Conservation (phyloP, 2,888 invertebrate genomes). For the Coecobrya sp. region DNA sequence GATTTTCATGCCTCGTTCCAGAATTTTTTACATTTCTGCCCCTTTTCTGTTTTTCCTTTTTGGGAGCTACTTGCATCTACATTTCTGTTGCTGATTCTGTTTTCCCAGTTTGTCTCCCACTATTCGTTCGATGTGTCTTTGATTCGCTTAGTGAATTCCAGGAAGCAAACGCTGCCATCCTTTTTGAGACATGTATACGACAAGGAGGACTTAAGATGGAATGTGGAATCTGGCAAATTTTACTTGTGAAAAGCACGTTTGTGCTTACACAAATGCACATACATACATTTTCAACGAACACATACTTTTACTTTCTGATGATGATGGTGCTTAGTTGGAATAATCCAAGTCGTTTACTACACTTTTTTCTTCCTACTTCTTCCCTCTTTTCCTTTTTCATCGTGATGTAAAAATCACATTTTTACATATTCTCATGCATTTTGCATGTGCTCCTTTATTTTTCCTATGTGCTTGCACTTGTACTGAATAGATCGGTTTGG, state of each 20-base stretch:
- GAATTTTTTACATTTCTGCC: conserved; percentile 49
- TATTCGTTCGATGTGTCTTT: conserved; percentile 13
- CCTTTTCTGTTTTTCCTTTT: conserved; percentile 62
- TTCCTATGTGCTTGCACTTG: conserved; percentile 11
- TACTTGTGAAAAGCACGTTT: background rate
- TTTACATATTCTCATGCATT: conserved; percentile 74
- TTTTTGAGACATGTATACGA: conserved; percentile 57
- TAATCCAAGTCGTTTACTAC: conserved; percentile 65
- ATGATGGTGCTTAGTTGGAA: conserved; percentile 52
- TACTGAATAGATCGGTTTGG: conserved; percentile 16
- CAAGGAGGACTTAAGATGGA: conserved; percentile 43
- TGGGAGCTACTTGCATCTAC: background rate
- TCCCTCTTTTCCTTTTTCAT: conserved; percentile 51
- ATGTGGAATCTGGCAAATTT: conserved; percentile 54
- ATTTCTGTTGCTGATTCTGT: conserved; percentile 1
- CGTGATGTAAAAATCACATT: conserved; percentile 64
- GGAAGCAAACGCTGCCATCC: conserved; percentile 40
- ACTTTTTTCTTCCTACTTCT: background rate
- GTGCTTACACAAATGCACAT: background rate
- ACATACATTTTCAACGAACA: background rate
- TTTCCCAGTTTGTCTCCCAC: background rate
- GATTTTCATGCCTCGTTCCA: conserved; percentile 18
- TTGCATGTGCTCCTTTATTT: conserved; percentile 62
- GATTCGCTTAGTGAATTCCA: conserved; percentile 63
- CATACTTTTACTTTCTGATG: conserved; percentile 7